Evolutionary conservation across 2,113 vertebrate genomes (phyloP), one percentile per base, ranked within the genome.

Genomic region (Channa argus): DNA sequence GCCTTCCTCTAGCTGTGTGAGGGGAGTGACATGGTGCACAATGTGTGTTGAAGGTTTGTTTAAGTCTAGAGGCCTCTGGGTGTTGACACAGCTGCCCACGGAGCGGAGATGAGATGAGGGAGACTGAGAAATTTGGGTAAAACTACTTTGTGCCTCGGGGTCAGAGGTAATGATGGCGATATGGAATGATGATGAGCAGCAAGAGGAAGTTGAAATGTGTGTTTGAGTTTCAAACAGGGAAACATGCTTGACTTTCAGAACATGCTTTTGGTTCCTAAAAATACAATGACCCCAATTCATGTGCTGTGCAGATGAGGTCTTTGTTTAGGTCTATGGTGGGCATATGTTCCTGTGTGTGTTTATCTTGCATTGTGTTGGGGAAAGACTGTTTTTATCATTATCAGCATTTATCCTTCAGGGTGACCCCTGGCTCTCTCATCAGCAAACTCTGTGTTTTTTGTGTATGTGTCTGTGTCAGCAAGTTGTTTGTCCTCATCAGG

Each of bases 31-130:
- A 39, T 15, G 69, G 77, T 63, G 84, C 84, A 86, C 91, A 88
- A 88, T 63, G 85, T 70, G 77, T 59, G 71, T 34, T 80, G 75
- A 88, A 49, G 85, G 86, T 93, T 92, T 93, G 90, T 92, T 92
- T 94, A 89, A 92, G 88, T 71, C 81, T 77, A 5, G 72, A 87
- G 90, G 82, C 82, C 78, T 77, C 64, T 69, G 82, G 84, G 72
- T 94, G 93, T 95, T 94, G 92, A 94, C 91, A 94, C 92, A 92
- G 94, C 93, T 94, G 93, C 88, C 86, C 84, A 24, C 46, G 54
- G 79, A 82, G 86, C n/a, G 3, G 75, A 51, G 80, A 74, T 53
- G 75, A 71, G 71, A 82, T 4, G 80, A 72, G 70, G 55, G 80
- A 85, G 78, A 76, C 43, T 8, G 50, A 66, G 78, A 89, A 34